A percentile compares a stretch with the other conserved stretches of the same genome.
These are phyloP conservation scores for Tyrophagus putrescentiae DNA, from an alignment of 1,140 invertebrate species.

Conservation along the genomic window DNA sequence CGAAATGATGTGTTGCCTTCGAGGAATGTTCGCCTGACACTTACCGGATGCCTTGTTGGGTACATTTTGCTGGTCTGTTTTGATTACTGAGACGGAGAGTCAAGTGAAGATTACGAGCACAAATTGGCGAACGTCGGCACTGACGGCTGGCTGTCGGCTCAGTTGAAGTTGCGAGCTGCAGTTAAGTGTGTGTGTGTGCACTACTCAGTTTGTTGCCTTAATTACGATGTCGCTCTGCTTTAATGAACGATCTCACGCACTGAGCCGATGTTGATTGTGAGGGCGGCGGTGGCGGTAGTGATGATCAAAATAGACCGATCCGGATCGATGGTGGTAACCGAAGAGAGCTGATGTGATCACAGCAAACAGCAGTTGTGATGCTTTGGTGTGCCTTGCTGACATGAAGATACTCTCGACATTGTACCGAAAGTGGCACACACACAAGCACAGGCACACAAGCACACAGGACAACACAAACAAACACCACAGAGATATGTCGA, in stretches of 20 bases:
- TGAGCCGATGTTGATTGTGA: neutral
- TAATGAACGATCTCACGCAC: conserved; percentile 11
- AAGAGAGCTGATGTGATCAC: too few species aligned
- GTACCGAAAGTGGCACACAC: too few species aligned
- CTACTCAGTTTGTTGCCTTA: conserved; percentile 1
- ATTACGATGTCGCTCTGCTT: conserved; percentile 12
- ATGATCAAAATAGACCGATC: too few species aligned
- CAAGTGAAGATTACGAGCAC: conserved; percentile 8
- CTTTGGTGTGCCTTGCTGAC: too few species aligned
- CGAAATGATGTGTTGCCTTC: neutral
- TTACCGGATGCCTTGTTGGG: conserved; percentile 12
- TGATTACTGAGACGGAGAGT: neutral
- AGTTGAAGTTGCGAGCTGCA: neutral
- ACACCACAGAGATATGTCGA: too few species aligned
- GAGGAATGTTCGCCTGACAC: conserved; percentile 4
- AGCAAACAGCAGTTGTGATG: too few species aligned
- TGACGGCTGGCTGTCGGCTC: neutral
- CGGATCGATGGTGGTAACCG: too few species aligned
- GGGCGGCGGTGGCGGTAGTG: neutral
- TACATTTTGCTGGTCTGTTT: conserved; percentile 8
- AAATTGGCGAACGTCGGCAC: conserved; percentile 10
- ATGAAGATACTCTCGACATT: too few species aligned
- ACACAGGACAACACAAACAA: too few species aligned
- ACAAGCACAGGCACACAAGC: too few species aligned
- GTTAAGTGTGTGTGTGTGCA: too few species aligned